Evolutionary conservation across 2,113 vertebrate genomes (phyloP).

Genomic region (Sebastes schlegelii): DNA sequence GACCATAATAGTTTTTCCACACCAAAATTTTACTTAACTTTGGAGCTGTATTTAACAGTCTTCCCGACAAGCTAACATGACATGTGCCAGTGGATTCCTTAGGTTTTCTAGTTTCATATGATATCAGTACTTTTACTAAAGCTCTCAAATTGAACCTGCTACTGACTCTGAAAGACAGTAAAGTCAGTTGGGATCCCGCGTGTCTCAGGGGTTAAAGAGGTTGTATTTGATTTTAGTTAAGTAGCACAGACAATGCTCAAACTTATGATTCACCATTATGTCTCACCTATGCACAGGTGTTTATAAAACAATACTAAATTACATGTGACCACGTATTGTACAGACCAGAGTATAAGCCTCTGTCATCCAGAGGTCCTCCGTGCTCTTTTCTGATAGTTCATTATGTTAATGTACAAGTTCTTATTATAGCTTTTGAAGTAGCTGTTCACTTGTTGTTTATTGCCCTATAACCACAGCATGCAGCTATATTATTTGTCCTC

Average conservation of each 20-base stretch:
- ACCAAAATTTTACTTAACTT: no score
- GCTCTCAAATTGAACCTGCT: no score
- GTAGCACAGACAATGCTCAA: no score
- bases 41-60: no score
- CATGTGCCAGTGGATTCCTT: no score
- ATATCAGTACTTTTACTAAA: no score
- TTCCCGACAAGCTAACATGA: no score
- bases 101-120: no score
- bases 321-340: background rate
- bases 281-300: background rate
- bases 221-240: background rate
- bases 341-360: background rate
- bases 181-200: no score
- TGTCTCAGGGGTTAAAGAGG: background rate
- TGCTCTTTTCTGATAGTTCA: background rate
- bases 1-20: no score
- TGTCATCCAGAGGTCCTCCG: background rate
- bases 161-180: no score
- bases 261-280: background rate
- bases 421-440: background rate
- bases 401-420: background rate
- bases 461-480: background rate
- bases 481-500: constrained; percentile 13
- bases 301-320: background rate
- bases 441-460: background rate